phyloP scores from a whole-genome alignment of 2,888 invertebrate species.

The Sabatieria punctata region DNA sequence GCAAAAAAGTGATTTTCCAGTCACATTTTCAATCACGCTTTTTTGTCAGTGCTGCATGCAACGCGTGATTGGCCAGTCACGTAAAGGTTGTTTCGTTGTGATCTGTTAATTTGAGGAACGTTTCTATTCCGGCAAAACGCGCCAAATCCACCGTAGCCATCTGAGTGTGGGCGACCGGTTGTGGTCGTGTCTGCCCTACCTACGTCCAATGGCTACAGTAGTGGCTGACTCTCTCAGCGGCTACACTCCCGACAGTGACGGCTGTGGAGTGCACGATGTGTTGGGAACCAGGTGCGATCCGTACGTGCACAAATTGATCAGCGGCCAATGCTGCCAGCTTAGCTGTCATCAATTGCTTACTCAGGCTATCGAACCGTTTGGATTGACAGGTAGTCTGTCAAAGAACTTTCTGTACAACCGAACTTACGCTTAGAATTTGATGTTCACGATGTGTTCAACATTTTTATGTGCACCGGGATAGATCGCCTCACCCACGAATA shows the following conservation, averaged over 20 bases:
- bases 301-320: not conserved
- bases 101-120: slow-evolving; percentile 1
- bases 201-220: slow-evolving; percentile 1
- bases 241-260: slow-evolving; percentile 3
- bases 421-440: not conserved
- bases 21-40: too few species aligned
- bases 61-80: too few species aligned
- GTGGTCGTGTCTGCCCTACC: slow-evolving; percentile 1
- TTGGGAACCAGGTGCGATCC: slow-evolving; percentile 2
- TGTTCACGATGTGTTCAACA: slow-evolving; percentile 5
- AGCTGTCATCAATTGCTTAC: slow-evolving; percentile 1
- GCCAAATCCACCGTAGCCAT: not conserved
- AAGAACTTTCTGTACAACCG: not conserved
- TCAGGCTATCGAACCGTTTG: not conserved
- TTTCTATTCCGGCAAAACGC: slow-evolving; percentile 3
- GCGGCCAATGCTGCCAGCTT: not conserved
- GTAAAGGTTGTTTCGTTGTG: too few species aligned
- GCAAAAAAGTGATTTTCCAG: too few species aligned
- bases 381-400: not conserved
- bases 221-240: not conserved
- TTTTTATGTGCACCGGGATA: slow-evolving; percentile 2
- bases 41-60: too few species aligned
- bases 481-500: slow-evolving; percentile 1
- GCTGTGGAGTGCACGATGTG: slow-evolving; percentile 2
- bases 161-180: slow-evolving; percentile 2